A percentile compares a stretch with the other conserved stretches of the same genome.
Conservation (phyloP, 2,797 vertebrate species). For the Moxostoma hubbsi region DNA sequence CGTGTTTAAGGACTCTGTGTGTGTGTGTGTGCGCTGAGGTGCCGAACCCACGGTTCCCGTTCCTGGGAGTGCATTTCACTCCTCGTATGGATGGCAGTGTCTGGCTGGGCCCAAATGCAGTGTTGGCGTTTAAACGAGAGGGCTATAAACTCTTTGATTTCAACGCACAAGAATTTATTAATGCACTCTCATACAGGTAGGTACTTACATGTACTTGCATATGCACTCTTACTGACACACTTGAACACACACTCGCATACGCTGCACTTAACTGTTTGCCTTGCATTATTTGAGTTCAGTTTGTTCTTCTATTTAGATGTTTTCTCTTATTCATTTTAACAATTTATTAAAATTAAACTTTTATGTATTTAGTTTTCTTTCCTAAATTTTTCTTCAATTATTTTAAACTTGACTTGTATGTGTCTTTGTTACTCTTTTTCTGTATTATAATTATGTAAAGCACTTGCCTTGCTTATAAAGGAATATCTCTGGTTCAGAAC, state of each 20-base stretch:
- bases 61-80: slow-evolving; percentile 93
- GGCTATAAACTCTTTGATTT: slow-evolving; percentile 91
- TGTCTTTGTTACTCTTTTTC: too few relatives aligned
- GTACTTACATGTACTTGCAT: background rate
- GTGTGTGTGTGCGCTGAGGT: slow-evolving; percentile 75
- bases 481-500: too few relatives aligned
- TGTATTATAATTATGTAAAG: too few relatives aligned
- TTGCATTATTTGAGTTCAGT: too few relatives aligned
- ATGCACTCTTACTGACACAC: background rate
- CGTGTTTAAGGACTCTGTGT: slow-evolving; percentile 13
- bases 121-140: slow-evolving; percentile 94
- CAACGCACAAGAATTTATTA: slow-evolving; percentile 81
- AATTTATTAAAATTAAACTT: too few relatives aligned
- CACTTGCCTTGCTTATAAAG: too few relatives aligned
- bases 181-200: slow-evolving; percentile 81
- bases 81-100: slow-evolving; percentile 92
- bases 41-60: slow-evolving; percentile 92
- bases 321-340: too few relatives aligned
- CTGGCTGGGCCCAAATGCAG: slow-evolving; percentile 96
- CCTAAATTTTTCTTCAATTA: too few relatives aligned
- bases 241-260: background rate
- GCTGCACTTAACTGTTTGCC: too few relatives aligned
- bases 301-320: too few relatives aligned
- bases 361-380: too few relatives aligned
- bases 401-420: too few relatives aligned